These are phyloP conservation scores for Leiothrix lutea DNA, from an alignment of 2,113 vertebrate species.

Conservation along the genomic window DNA sequence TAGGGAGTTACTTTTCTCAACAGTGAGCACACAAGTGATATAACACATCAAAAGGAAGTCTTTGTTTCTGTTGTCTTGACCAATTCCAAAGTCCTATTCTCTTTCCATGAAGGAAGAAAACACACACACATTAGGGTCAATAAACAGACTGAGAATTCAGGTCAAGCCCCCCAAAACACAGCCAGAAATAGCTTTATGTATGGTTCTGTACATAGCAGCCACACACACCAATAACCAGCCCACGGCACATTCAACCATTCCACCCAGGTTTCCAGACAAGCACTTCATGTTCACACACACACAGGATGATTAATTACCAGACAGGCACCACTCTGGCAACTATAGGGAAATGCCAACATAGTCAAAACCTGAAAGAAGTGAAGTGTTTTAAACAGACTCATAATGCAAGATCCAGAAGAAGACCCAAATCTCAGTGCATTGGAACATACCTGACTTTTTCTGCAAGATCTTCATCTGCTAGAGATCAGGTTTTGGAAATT, in stretches of 20 bases:
- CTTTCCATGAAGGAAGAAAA: neutral
- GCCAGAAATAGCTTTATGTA: neutral
- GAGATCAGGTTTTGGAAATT: neutral
- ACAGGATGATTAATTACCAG: neutral
- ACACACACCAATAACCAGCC: neutral
- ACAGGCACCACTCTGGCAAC: neutral
- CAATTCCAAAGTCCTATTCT: neutral
- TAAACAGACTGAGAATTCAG: neutral
- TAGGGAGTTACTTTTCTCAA: neutral
- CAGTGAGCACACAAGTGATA: neutral
- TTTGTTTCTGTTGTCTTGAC: neutral
- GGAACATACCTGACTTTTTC: neutral
- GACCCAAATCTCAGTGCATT: neutral
- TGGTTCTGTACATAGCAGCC: neutral
- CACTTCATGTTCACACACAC: neutral
- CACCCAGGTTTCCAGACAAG: neutral
- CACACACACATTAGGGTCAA: neutral
- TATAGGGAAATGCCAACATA: neutral
- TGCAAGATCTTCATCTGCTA: neutral
- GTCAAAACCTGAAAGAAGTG: neutral
- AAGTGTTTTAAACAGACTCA: neutral
- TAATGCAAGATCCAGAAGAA: neutral
- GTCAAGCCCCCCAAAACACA: neutral
- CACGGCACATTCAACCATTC: neutral
- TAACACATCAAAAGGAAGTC: neutral